Evolutionary conservation across 2,113 vertebrate species (phyloP).

Genomic region (Natator depressus): DNA sequence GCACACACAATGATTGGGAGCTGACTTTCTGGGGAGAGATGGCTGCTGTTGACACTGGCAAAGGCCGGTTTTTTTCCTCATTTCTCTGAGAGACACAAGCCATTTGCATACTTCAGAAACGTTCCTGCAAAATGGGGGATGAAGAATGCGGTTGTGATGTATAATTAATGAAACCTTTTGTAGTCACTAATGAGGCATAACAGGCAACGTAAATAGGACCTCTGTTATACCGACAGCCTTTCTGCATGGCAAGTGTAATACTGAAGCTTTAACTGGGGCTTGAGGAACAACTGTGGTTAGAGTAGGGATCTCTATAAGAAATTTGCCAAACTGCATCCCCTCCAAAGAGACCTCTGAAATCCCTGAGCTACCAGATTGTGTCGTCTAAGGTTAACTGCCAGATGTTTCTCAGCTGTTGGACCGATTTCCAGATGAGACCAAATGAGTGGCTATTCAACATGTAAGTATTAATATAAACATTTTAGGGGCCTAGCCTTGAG

Average conservation of each 20-base stretch:
- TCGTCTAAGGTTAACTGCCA: constrained; percentile 76
- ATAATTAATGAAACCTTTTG: not conserved
- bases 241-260: fast-evolving
- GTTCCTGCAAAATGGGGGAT: fast-evolving
- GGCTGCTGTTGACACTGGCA: not conserved
- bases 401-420: constrained; percentile 79
- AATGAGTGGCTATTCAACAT: constrained; percentile 65
- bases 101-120: not conserved
- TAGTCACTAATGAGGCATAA: fast-evolving
- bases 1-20: fast-evolving
- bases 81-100: fast-evolving
- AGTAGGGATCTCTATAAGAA: not conserved
- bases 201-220: fast-evolving
- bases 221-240: not conserved
- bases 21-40: fast-evolving
- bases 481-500: constrained; percentile 56
- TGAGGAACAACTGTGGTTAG: not conserved
- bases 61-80: not conserved
- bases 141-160: not conserved
- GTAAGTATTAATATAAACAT: constrained; percentile 73
- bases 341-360: constrained; percentile 51
- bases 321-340: constrained; percentile 65
- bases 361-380: constrained; percentile 74
- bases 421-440: constrained; percentile 68
- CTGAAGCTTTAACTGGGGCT: fast-evolving